Evolutionary conservation across 2,113 vertebrate species (phyloP).

Genomic region (Nymphicus hollandicus): DNA sequence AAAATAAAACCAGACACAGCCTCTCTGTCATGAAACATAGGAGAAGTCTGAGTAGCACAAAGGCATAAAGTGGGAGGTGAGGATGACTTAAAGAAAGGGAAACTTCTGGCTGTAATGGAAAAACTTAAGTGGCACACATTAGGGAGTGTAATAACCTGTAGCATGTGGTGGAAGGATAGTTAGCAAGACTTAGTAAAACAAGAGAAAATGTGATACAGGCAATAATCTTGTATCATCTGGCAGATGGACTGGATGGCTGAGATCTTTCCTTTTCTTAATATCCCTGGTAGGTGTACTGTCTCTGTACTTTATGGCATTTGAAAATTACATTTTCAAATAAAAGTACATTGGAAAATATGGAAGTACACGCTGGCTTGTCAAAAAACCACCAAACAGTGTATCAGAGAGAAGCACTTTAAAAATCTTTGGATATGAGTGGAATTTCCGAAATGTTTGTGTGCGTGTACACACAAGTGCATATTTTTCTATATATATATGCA

Average conservation of each 20-base stretch:
- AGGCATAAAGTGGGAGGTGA: background rate
- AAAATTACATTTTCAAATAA: background rate
- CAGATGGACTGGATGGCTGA: background rate
- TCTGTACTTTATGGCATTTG: background rate
- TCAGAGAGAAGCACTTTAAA: background rate
- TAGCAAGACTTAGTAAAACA: background rate
- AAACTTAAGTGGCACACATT: background rate
- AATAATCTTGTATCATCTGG: background rate
- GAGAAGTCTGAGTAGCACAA: background rate
- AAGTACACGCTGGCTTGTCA: background rate
- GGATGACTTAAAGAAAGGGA: background rate
- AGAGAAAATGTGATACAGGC: background rate
- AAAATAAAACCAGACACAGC: background rate
- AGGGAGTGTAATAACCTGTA: background rate
- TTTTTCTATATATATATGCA: background rate
- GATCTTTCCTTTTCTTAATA: background rate
- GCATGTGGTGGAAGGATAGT: background rate
- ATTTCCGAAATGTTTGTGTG: background rate
- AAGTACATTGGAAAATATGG: background rate
- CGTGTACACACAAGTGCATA: rapidly evolving
- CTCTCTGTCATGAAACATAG: background rate
- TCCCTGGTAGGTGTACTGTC: background rate
- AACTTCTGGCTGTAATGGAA: background rate
- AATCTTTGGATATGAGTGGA: background rate
- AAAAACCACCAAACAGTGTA: background rate